Evolutionary conservation across 2,888 invertebrate species (phyloP), one percentile per base, ranked within the genome.

Genomic region (Listrodromus nycthemerus): DNA sequence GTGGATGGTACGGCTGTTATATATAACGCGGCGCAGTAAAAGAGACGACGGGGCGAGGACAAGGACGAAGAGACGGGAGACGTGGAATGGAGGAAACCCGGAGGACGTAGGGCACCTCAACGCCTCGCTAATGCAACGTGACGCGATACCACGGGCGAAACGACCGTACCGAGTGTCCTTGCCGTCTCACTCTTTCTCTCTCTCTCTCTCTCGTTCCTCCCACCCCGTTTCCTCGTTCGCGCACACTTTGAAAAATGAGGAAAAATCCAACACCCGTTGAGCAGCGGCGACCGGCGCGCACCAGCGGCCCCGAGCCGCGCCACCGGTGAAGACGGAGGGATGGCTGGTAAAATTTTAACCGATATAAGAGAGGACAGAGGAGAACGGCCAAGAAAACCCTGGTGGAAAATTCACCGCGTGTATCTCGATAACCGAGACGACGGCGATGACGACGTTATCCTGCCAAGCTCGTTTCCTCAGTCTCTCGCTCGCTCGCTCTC

Each of bases 101-200:
- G 90, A 87, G 86, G 88, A 86, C 87, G 86, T 86, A 84, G 82
- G 86, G 87, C 89, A 86, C 86, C 87, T 89, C 87, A 88, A 90
- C 90, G 90, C 87, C 88, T 88, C 86, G 89, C 89, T 90, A 90
- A 91, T 92, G 89, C 90, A 90, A 91, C 89, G 89, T 90, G 90
- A 91, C 90, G 89, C 89, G 89, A 88, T 89, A 89, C 90, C 83
- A 80, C 87, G 87, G 87, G 16, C 86, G 86, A 61, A 88, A 87
- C 83, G 85, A 85, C 77, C 82, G 73, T 52, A 30, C 79, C 76
- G 58, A 45, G 41, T 16, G 41, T 45, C 41, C 41, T 71, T 67
- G 67, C 80, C 65, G 50, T 74, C 71, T 66, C 80, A 80, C 83
- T 83, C 77, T 69, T 84, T 82, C 83, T 52, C 79, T 78, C 78